Evolutionary conservation across 2,888 invertebrate genomes (phyloP), one percentile per base, ranked within the genome.

Genomic region (Polyommatus icarus): DNA sequence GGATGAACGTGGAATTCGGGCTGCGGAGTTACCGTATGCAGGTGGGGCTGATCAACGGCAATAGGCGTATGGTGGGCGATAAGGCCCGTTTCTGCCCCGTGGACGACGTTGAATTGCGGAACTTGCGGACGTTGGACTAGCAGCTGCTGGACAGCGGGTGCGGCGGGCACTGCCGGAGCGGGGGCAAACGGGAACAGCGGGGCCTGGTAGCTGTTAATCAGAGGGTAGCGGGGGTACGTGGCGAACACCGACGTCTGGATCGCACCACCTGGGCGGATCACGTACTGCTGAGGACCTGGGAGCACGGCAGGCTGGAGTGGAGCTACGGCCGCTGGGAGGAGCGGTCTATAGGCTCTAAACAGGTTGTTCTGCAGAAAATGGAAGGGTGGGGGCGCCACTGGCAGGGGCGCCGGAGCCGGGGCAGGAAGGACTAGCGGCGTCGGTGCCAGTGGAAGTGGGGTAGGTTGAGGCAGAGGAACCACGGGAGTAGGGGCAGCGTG

Each of bases 191-290:
- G 89, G 29, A 87, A 79, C 1, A 87, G 79, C 0, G 89, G 88
- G 8, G 84, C 84, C 77, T 89, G 91, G 76, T 89, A 91, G 67
- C 82, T 81, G 78, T 91, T 91, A 0, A 89, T 79, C 7, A 91
- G 84, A 0, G 94, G 94, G 82, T 90, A 93, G 80, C 91, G 87
- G 6, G 94, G 94, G 78, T 90, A 94, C 1, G 90, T 91, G 0
- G 94, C 94, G 73, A 94, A 94, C 73, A 87, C 84, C 3, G 94
- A 94, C 4, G 92, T 89, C 79, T 94, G 94, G 1, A 92, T 85
- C 18, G 94, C 90, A 79, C 91, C 90, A 18, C 94, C 94, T 8
- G 93, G 94, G 12, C 92, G 89, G 12, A 94, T 85, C 1, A 91
- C 86, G 79, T 93, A 93, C 0, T 89, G 84, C 32, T 83, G 80